These are phyloP conservation scores for Sigmodon hispidus DNA, from an alignment of 2,113 vertebrate species.

Conservation along the genomic window DNA sequence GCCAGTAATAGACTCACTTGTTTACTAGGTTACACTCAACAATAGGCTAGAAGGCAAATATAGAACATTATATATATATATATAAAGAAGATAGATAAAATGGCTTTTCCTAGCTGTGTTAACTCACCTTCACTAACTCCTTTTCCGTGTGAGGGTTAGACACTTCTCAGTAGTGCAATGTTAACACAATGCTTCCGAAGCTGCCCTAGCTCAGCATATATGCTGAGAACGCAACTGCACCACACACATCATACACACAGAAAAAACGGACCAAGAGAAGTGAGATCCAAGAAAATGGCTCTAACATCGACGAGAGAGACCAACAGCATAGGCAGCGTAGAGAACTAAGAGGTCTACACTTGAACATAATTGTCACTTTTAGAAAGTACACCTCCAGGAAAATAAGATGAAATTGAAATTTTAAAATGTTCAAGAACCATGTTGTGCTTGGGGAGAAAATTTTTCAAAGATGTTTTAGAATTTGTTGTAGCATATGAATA, in stretches of 20 bases:
- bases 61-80: not conserved
- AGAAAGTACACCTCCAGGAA: not conserved
- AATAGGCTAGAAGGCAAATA: conserved; percentile 48
- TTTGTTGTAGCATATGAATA: not conserved
- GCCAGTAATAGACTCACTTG: conserved; percentile 65
- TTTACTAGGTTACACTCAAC: conserved; percentile 69
- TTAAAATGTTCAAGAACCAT: not conserved
- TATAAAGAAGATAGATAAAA: conserved; percentile 42
- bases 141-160: not conserved
- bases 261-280: not conserved
- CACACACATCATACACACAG: not conserved
- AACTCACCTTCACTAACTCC: not conserved
- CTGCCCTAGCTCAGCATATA: not conserved
- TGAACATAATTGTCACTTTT: not conserved
- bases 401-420: not conserved
- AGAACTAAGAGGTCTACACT: not conserved
- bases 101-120: not conserved
- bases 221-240: not conserved
- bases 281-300: not conserved
- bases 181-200: not conserved
- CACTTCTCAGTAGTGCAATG: not conserved
- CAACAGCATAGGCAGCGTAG: not conserved
- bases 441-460: not conserved
- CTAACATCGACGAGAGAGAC: not conserved
- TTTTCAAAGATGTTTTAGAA: conserved; percentile 48